Percentiles rank a stretch among this genome's conserved stretches.
Evolutionary conservation across 2,113 vertebrate species (phyloP).

Genomic region (Grantiella picta): DNA sequence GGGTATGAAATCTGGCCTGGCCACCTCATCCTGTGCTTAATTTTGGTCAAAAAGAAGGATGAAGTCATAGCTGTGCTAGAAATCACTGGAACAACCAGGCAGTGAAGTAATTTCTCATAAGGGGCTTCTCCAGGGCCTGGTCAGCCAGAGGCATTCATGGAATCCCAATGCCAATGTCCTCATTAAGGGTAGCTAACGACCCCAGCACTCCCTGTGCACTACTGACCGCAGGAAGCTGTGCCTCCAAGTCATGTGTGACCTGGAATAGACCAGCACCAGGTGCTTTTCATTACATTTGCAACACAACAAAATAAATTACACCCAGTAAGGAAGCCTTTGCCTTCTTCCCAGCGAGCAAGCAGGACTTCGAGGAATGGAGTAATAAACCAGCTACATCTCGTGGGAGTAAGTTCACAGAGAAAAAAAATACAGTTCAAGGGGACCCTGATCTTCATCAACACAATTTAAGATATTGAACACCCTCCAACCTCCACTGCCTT

Average conservation of each 20-base stretch:
- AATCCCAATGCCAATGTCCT: not conserved
- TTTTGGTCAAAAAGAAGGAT: not conserved
- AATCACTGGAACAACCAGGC: not conserved
- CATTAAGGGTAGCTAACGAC: not conserved
- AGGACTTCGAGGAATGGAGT: not conserved
- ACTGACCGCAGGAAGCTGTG: not conserved
- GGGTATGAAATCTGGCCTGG: not conserved
- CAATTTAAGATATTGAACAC: fast-evolving
- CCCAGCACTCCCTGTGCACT: not conserved
- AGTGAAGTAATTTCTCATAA: not conserved
- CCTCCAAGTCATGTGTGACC: not conserved
- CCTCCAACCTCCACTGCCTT: not conserved
- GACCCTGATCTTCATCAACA: not conserved
- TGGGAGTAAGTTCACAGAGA: not conserved
- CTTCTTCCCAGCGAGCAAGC: not conserved
- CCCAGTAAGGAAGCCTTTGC: not conserved
- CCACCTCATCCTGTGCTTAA: not conserved
- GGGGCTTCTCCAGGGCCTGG: not conserved
- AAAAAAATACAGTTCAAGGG: not conserved
- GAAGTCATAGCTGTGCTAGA: not conserved
- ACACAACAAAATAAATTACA: not conserved
- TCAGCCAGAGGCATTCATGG: not conserved
- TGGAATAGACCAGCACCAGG: not conserved
- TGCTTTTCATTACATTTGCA: not conserved
- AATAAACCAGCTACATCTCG: not conserved